phyloP scores from a whole-genome alignment of 2,888 invertebrate species.

The Melolontha melolontha region DNA sequence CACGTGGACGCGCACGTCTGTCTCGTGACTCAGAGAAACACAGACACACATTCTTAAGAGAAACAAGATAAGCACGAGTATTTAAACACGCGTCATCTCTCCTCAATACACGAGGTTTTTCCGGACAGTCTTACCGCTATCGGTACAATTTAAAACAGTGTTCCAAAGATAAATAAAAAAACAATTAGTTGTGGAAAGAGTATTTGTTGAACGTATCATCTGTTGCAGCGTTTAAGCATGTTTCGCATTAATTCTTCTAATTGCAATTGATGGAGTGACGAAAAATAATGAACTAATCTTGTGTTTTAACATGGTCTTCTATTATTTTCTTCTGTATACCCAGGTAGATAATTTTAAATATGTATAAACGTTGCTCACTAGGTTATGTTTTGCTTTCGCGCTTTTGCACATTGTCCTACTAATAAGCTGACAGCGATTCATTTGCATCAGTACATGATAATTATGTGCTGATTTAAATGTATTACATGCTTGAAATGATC shows the following conservation, averaged over 20 bases:
- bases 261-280: not conserved
- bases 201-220: constrained; percentile 35
- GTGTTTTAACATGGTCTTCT: constrained; percentile 13
- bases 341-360: constrained; percentile 30
- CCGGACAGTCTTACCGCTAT: not conserved
- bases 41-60: constrained; percentile 14
- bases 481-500: no score
- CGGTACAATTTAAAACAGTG: not conserved
- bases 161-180: not conserved
- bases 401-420: constrained; percentile 1
- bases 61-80: constrained; percentile 12
- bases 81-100: not conserved
- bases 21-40: constrained; percentile 24
- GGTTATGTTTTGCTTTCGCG: constrained; percentile 32
- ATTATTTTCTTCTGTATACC: not conserved
- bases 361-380: not conserved
- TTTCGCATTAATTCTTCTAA: constrained; percentile 5
- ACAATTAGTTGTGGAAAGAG: not conserved
- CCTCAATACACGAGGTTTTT: not conserved
- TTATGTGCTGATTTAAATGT: no score
- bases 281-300: not conserved
- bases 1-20: constrained; percentile 57
- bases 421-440: not conserved
- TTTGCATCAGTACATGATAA: no score
- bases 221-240: constrained; percentile 23